Evolutionary conservation across 1,140 invertebrate species (phyloP), one percentile per base, ranked within the genome.

Genomic region (Halyomorpha halys): DNA sequence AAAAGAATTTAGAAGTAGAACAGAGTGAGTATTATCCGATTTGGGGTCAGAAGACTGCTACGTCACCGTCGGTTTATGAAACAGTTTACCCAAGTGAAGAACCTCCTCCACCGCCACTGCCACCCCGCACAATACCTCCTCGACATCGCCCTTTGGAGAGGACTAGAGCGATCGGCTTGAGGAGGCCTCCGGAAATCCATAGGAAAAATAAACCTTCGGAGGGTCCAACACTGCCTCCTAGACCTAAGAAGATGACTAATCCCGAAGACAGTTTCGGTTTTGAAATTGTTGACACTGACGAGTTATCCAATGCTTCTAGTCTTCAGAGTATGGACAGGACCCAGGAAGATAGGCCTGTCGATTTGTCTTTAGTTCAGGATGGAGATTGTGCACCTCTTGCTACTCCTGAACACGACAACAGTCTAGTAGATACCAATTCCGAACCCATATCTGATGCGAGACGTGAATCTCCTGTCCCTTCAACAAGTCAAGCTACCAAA

Each of bases 261-360:
- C 80, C 81, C 3, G 86, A 89, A 76, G 86, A 87, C 72, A 81
- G 82, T 62, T 89, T 89, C 72, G 82, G 81, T 65, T 87, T 89
- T 73, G 86, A 89, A 74, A 81, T 89, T 49, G 86, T 88, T 61
- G 86, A 88, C 70, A 86, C 85, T 21, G 86, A 88, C 71, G 86
- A 86, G 73, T 70, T 78, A 23, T 68, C 62, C 53, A 63, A 30
- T 54, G 56, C 61, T 63, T 63, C 68, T 45, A 67, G 63, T 66
- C 63, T 69, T 18, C 67, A 66, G 21, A 67, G 65, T 21, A 25
- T 66, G 45, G 61, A 63, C 18, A 53, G 61, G 14, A 27, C 62
- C 9, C 19, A 34, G 54, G 44, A 66, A 25, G 59, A 65, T 60
- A 39, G 44, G 18, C 34, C 65, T 63, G 59, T 44, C 27, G 34